These are phyloP conservation scores for Zaprionus gabonicus DNA, from an alignment of 1,140 invertebrate genomes.

Conservation along the genomic window DNA sequence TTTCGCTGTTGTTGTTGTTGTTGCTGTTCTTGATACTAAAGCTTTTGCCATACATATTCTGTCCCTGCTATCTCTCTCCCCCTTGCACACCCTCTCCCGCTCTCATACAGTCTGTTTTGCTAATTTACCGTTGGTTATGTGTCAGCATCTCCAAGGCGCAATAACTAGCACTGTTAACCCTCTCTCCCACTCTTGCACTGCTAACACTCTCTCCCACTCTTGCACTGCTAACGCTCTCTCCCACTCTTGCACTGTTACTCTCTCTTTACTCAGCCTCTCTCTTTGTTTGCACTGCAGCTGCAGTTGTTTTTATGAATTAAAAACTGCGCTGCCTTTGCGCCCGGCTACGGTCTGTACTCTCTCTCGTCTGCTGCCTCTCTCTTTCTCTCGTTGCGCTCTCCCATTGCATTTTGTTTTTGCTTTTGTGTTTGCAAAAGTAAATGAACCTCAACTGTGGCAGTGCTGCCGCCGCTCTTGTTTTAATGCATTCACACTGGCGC, in stretches of 20 bases:
- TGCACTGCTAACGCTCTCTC: background rate
- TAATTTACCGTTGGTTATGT: background rate
- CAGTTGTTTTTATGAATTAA: slow-evolving; percentile 21
- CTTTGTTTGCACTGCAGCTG: background rate
- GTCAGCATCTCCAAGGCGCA: background rate
- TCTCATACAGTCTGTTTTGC: background rate
- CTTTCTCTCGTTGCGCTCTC: background rate
- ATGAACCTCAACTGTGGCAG: slow-evolving; percentile 62
- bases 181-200: background rate
- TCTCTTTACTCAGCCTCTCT: slow-evolving; percentile 4
- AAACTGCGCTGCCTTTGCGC: background rate
- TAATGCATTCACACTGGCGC: background rate
- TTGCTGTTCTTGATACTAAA: background rate
- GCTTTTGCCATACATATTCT: slow-evolving; percentile 4
- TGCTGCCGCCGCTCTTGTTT: slow-evolving; percentile 2
- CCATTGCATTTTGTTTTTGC: slow-evolving; percentile 31
- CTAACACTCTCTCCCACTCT: background rate
- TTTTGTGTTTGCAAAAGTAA: slow-evolving; percentile 58
- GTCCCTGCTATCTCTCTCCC: background rate
- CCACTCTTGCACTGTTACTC: background rate
- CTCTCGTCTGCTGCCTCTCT: background rate
- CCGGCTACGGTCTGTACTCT: background rate
- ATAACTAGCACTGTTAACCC: background rate
- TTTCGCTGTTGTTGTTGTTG: background rate
- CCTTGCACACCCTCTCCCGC: background rate